phyloP scores from a whole-genome alignment of 2,113 vertebrate genomes.

The Clarias gariepinus region DNA sequence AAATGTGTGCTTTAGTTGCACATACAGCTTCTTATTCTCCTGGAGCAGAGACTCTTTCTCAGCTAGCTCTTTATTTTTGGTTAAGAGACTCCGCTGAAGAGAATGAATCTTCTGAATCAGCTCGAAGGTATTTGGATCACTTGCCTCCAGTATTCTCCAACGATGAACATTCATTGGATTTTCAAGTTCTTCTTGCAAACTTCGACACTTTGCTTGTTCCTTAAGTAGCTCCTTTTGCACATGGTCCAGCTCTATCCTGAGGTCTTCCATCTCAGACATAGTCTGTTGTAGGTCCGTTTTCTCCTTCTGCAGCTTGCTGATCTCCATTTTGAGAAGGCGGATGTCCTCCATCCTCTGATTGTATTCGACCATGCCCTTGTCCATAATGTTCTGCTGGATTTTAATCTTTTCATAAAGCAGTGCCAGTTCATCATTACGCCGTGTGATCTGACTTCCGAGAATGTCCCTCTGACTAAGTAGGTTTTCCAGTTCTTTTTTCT shows the following conservation, averaged over 20 bases:
- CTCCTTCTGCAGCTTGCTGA: constrained; percentile 79
- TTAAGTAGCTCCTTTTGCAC: constrained; percentile 84
- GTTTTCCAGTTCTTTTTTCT: constrained; percentile 85
- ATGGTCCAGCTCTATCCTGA: constrained; percentile 85
- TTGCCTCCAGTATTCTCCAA: constrained; percentile 92
- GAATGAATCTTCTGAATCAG: constrained; percentile 83
- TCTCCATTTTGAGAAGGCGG: constrained; percentile 85
- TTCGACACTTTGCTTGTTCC: constrained; percentile 81
- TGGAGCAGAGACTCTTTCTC: constrained; percentile 86
- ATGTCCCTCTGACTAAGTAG: constrained; percentile 83
- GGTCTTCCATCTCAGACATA: constrained; percentile 80
- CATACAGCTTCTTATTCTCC: constrained; percentile 91
- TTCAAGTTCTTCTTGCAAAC: constrained; percentile 85
- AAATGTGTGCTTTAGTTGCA: constrained; percentile 86
- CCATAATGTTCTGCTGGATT: constrained; percentile 87
- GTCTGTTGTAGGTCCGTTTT: constrained; percentile 81
- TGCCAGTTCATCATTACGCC: constrained; percentile 81
- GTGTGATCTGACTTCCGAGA: constrained; percentile 82
- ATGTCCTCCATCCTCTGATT: constrained; percentile 85
- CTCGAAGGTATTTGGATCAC: constrained; percentile 86
- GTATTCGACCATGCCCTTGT: constrained; percentile 85
- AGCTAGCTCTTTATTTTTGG: constrained; percentile 87
- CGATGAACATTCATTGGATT: constrained; percentile 92
- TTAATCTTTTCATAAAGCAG: constrained; percentile 92
- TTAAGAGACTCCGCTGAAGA: constrained; percentile 87